phyloP scores from a whole-genome alignment of 2,888 invertebrate genomes.

The Stenoptilia bipunctidactyla region DNA sequence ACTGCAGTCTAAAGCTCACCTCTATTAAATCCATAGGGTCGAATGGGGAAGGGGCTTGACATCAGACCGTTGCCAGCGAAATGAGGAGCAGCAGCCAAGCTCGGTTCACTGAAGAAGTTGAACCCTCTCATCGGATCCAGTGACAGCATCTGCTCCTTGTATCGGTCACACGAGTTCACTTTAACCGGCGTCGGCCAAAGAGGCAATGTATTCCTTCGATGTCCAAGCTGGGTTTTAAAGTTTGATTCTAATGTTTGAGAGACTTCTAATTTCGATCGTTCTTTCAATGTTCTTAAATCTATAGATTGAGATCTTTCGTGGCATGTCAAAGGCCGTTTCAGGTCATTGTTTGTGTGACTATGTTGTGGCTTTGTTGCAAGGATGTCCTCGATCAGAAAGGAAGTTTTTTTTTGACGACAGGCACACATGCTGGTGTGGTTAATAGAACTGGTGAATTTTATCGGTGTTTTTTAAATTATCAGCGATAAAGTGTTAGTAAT shows the following conservation, averaged over 20 bases:
- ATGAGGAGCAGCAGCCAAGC: constrained; percentile 40
- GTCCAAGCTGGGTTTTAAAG: constrained; percentile 4
- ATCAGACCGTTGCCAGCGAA: constrained; percentile 41
- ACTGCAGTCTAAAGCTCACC: too few relatives aligned
- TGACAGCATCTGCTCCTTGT: constrained; percentile 29
- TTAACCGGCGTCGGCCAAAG: constrained; percentile 49
- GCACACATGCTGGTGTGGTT: constrained; percentile 50
- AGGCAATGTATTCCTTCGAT: constrained; percentile 47
- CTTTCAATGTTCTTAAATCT: not conserved
- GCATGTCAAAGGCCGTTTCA: too few relatives aligned
- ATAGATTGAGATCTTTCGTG: too few relatives aligned
- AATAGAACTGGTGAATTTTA: constrained; percentile 46
- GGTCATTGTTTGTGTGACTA: too few relatives aligned
- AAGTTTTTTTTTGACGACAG: constrained; percentile 53
- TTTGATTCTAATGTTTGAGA: too few relatives aligned
- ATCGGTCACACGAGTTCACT: constrained; percentile 36
- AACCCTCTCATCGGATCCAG: constrained; percentile 30
- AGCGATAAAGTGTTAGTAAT: constrained; percentile 40
- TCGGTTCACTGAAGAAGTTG: constrained; percentile 44
- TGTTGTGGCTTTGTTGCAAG: constrained; percentile 29
- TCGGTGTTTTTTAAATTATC: constrained; percentile 32
- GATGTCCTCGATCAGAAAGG: constrained; percentile 57
- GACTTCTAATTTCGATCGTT: constrained; percentile 5
- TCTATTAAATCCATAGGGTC: constrained; percentile 52
- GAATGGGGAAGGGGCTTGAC: constrained; percentile 35